Base-by-base conservation (phyloP, 2,888 invertebrate genomes). In the Eremobia ochroleuca region DNA sequence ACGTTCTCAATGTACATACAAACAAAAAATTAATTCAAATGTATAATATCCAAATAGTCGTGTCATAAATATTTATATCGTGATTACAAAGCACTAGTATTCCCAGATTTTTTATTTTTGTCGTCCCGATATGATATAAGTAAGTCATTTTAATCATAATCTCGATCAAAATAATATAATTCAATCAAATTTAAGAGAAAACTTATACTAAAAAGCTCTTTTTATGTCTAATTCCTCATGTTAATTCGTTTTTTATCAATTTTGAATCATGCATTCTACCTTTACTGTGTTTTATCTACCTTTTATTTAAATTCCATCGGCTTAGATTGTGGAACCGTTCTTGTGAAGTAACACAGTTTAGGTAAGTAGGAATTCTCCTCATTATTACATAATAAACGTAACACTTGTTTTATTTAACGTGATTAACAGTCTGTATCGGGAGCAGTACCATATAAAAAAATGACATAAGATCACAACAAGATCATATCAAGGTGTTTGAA, bases 351-450 rank as follows among this genome's bases (percentile, higher is more conserved):
- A 13, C 8, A 55, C 28, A 31, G 70, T 31, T 25, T 18, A 40
- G 15, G 9, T 61, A 31, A 49, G 2, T 31, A 59, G 46, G 21
- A 13, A 31, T 77, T 62, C 37, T 31, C 5, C 34, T 55, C 43
- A 43, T 15, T 9, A 62, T 77, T 82, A 82, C 52, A 55, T 76
- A 6, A 82, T 9, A 34, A 62, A 49, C 28, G 25, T 40, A 64
- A 78, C 46, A 58, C 46, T 58, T n/a, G 8, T 40, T n/a, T 40
- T 49, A 52, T 68, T 69, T 73, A 64, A 40, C n/a, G 6, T 15
- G 59, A 77, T 85, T 73, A 77, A 73, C 67, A 1, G 52, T 72
- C 21, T 40, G 40, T 65, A 82, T 81, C 61, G 70, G 59, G 77
- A 61, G 40, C 66, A 28, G 6, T 37, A 46, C 55, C 43, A 72